Percentiles rank a stretch among this genome's conserved stretches.
phyloP scores from a whole-genome alignment of 2,113 vertebrate species.

The Corydoras maculifer region DNA sequence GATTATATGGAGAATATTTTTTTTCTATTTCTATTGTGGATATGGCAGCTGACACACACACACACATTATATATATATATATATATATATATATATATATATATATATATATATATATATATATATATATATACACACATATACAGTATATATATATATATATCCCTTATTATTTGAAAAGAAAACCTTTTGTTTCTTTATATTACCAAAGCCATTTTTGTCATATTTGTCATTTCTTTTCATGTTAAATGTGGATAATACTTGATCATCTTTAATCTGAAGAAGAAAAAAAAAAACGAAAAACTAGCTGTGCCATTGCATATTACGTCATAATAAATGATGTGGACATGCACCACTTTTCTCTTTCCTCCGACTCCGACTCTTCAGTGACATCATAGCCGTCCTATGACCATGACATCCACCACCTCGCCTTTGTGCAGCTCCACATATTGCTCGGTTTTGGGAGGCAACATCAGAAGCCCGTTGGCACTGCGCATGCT shows the following conservation, averaged over 20 bases:
- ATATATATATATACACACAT: no score
- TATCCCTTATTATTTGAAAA: slow-evolving; percentile 27
- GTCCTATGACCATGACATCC: slow-evolving; percentile 98
- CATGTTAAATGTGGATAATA: slow-evolving; percentile 81
- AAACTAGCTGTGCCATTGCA: slow-evolving; percentile 97
- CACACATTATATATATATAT: no score
- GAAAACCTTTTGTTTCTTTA: slow-evolving; percentile 76
- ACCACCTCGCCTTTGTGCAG: slow-evolving; percentile 98
- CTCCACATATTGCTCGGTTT: slow-evolving; percentile 99
- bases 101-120: no score
- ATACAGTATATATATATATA: slow-evolving; percentile 55
- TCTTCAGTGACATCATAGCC: slow-evolving; percentile 82
- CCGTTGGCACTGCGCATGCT: slow-evolving; percentile 99
- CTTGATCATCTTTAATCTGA: slow-evolving; percentile 79
- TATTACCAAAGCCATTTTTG: slow-evolving; percentile 72
- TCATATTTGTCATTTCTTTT: slow-evolving; percentile 32
- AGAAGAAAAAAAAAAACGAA: slow-evolving; percentile 60
- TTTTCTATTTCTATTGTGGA: no score
- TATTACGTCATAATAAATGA: slow-evolving; percentile 99
- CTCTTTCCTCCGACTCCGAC: slow-evolving; percentile 45
- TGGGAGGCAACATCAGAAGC: slow-evolving; percentile 97
- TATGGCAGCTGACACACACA: no score
- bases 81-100: no score
- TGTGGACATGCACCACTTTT: slow-evolving; percentile 93
- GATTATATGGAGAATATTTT: no score